Conservation (phyloP, 2,888 invertebrate species). For the Chrysolina haemoptera region DNA sequence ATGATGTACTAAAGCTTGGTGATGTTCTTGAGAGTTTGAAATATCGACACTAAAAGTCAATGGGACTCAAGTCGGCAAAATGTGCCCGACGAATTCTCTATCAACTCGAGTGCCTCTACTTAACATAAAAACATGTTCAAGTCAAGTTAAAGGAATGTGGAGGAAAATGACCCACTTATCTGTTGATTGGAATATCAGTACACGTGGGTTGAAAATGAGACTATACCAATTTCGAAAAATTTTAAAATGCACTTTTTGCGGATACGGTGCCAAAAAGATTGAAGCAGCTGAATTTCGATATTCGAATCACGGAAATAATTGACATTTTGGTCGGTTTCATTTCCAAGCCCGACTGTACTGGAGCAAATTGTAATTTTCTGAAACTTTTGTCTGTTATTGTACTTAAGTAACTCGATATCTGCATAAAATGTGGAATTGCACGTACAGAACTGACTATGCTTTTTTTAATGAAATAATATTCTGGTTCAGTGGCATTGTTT, state of each 20-base stretch:
- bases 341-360: not conserved
- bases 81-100: constrained; percentile 68
- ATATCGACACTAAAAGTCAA: constrained; percentile 37
- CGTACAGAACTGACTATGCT: constrained; percentile 42
- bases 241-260: not conserved
- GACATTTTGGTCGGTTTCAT: not conserved
- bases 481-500: constrained; percentile 37
- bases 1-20: not conserved
- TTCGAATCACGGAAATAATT: not conserved
- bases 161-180: constrained; percentile 14
- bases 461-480: constrained; percentile 37
- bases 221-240: not conserved
- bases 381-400: constrained; percentile 39
- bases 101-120: constrained; percentile 77
- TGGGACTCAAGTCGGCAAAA: constrained; percentile 47
- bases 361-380: constrained; percentile 22
- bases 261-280: not conserved
- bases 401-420: constrained; percentile 42
- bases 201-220: not conserved
- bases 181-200: constrained; percentile 12
- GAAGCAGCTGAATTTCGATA: not conserved
- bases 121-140: constrained; percentile 42
- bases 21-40: not conserved
- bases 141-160: constrained; percentile 34
- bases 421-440: constrained; percentile 28